Base-by-base conservation (phyloP, 30 jellyfish, hydroid and myxozoan genomes). In the Aurelia coerulea region DNA sequence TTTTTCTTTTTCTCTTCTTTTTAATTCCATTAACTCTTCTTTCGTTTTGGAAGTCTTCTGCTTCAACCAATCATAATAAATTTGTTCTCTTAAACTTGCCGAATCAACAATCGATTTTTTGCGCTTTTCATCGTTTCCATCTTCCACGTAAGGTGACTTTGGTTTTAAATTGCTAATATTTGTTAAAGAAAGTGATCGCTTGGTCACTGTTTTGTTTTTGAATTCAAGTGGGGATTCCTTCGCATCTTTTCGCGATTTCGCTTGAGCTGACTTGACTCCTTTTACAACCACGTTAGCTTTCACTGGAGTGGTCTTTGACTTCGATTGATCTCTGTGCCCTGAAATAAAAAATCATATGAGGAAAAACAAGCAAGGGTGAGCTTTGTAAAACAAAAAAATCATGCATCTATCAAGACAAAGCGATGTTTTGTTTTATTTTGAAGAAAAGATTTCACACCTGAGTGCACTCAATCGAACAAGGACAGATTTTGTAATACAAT, bases 11-110 rank as follows among this genome's bases (percentile, higher is more conserved):
- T 84, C 83, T 35, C 32, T 32, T 78, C 58, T 67, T 31, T 58
- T 76, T 68, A 76, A 31, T 51, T 75, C 83, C 64, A 19, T 39
- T 6, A 67, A 29, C 29, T 73, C 81, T 7, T 15, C 78, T 42
- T 74, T 68, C 34, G 81, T 73, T 59, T 73, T 73, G 12, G 93
- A 32, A 5, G 85, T 42, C 66, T 91, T 91, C 81, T 91, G 80
- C 78, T 79, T 65, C 82, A 91, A 74, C 97, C 97, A 91, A 65
- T 91, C 97, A 64, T 68, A 84, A 58, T 91, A 91, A 37, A 91
- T 84, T 63, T 84, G 96, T 63, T 91, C 96, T 31, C 97, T 89
- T 60, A 91, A 62, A 3, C 85, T 74, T 39, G 79, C 94, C 2
- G 93, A 84, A 50, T 84, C 93, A 2, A 64, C 76, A 42, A 62